These are phyloP conservation scores for Seriola dumerili DNA, from an alignment of 2,113 vertebrate species.

Conservation along the genomic window DNA sequence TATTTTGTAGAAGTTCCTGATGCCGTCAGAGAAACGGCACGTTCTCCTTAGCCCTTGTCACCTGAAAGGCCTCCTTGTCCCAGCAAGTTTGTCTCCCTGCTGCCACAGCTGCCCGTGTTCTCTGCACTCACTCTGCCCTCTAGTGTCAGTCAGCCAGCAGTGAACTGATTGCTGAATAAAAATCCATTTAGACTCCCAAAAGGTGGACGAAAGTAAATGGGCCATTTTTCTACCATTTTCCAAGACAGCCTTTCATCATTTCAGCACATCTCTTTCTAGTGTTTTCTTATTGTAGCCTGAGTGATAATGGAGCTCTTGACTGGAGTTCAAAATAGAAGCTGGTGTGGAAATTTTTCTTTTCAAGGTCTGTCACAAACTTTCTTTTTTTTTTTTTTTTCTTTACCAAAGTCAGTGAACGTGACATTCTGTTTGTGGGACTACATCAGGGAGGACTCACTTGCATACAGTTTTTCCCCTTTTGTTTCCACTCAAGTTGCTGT, in stretches of 20 bases:
- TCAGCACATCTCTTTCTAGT: slow-evolving; percentile 73
- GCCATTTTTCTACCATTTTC: slow-evolving; percentile 84
- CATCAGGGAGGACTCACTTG: slow-evolving; percentile 11
- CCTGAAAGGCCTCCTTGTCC: slow-evolving; percentile 70
- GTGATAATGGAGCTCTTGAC: slow-evolving; percentile 80
- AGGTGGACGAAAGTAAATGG: slow-evolving; percentile 82
- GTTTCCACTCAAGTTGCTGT: not conserved
- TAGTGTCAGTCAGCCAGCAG: slow-evolving; percentile 65
- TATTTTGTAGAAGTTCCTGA: slow-evolving; percentile 57
- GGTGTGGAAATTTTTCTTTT: slow-evolving; percentile 54
- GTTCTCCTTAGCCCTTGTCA: slow-evolving; percentile 57
- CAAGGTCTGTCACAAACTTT: slow-evolving; percentile 59
- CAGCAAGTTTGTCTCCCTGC: slow-evolving; percentile 65
- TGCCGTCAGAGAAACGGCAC: slow-evolving; percentile 64
- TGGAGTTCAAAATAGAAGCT: slow-evolving; percentile 72
- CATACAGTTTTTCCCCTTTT: not conserved
- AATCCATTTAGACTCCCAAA: slow-evolving; percentile 69
- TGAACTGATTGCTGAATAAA: slow-evolving; percentile 60
- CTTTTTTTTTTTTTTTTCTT: slow-evolving; percentile 3
- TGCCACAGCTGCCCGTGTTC: slow-evolving; percentile 30
- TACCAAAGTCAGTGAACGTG: slow-evolving; percentile 22
- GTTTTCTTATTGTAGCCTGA: slow-evolving; percentile 76
- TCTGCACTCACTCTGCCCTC: slow-evolving; percentile 80
- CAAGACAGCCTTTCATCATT: slow-evolving; percentile 84
- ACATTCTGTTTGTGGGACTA: slow-evolving; percentile 1